Percentiles rank a stretch among this genome's conserved stretches.
Evolutionary conservation across 2,797 vertebrate species (phyloP).

Genomic region (Tinamus major): DNA sequence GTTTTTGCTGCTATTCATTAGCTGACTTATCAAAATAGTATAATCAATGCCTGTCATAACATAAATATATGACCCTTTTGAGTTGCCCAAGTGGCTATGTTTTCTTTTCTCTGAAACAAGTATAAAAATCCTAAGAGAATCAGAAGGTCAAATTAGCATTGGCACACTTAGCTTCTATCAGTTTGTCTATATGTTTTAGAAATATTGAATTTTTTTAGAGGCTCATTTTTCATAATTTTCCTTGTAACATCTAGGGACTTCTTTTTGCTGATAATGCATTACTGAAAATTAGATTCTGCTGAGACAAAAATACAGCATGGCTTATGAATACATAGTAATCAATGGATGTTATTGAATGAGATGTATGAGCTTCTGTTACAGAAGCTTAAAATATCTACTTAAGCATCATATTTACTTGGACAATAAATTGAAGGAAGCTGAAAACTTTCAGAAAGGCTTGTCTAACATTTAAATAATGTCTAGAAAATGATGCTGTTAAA

Average conservation of each 20-base stretch:
- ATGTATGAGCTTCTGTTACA: background rate
- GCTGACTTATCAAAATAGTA: slow-evolving; percentile 61
- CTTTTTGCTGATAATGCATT: background rate
- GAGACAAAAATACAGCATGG: background rate
- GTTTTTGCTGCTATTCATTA: slow-evolving; percentile 65
- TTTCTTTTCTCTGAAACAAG: slow-evolving; percentile 23
- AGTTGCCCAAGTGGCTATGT: slow-evolving; percentile 6
- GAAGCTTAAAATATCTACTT: background rate
- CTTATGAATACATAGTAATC: background rate
- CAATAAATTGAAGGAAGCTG: background rate
- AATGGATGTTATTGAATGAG: slow-evolving; percentile 2
- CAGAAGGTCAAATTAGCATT: slow-evolving; percentile 41
- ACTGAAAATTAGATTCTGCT: slow-evolving; percentile 19
- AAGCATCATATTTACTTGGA: background rate
- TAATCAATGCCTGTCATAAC: slow-evolving; percentile 70
- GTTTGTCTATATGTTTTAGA: slow-evolving; percentile 2
- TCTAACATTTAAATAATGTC: background rate
- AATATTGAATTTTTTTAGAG: background rate
- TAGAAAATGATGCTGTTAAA: background rate
- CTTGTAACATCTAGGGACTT: background rate
- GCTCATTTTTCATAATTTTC: slow-evolving; percentile 29
- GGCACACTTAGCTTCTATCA: slow-evolving; percentile 6
- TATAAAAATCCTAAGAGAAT: slow-evolving; percentile 22
- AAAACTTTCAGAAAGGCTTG: background rate
- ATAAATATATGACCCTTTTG: slow-evolving; percentile 50